Base-by-base conservation (phyloP, 1,140 invertebrate genomes). In the Eupristina koningsbergeri region DNA sequence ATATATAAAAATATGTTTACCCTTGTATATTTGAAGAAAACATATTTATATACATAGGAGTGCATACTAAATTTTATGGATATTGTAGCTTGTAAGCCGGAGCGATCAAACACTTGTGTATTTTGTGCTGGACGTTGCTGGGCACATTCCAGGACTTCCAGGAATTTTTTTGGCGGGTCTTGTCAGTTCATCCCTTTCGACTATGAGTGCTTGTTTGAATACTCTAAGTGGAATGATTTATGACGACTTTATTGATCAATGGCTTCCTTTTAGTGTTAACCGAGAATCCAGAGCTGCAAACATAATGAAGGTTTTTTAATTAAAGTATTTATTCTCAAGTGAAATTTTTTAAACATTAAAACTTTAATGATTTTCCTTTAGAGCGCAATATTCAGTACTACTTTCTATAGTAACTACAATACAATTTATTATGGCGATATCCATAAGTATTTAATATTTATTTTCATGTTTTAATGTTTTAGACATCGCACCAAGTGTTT, bases 131-230 rank as follows among this genome's bases (percentile, higher is more conserved):
- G 93, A 95, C 73, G 90, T 93, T 15, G 88, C 94, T 11, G 91
- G 92, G 7, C 63, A 90, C 31, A 89, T 94, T 71, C 93, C 93
- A 9, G 95, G 95, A 45, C 88, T 96, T 81, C 94, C 95, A 3
- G 95, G 95, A 69, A 88, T 96, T 22, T 96, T 96, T 89, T 92
- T 96, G 3, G 94, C 95, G n/a, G 94, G 94, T 73, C 92, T 96
- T 15, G 95, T 96, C 86, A 94, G 94, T 86, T 95, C 95, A 11
- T 94, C 94, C 22, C 90, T 96, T 31, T 95, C 90, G 8, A 91
- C 91, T n/a, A 87, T 92, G 88, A 91, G 90, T 64, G 88, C 91
- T 34, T 85, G 85, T 29, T 87, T 94, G 19, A 95, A 94, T 86
- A 93, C 94, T 7, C 86, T 94, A 34, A 90, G 94, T 7, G 94